phyloP scores from a whole-genome alignment of 37 sponge, comb jelly and placozoan genomes.

The Bolinopsis microptera region DNA sequence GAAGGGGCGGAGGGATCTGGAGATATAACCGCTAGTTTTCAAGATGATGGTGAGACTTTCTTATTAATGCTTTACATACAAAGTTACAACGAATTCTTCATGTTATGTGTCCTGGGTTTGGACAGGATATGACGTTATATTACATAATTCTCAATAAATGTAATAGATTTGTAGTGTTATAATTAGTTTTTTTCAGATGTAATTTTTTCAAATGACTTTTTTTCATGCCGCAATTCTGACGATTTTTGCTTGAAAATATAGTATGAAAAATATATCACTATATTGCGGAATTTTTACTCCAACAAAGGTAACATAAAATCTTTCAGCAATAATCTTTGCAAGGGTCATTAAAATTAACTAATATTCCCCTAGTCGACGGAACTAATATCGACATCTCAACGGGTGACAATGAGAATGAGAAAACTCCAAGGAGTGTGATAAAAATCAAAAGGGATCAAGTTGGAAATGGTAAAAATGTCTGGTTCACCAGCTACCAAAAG shows the following conservation, averaged over 20 bases:
- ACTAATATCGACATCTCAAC: background rate
- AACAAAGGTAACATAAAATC: no score
- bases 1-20: background rate
- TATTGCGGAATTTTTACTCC: no score
- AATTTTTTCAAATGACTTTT: no score
- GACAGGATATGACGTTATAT: no score
- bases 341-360: no score
- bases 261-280: no score
- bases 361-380: background rate
- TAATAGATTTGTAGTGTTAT: no score
- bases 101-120: background rate
- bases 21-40: background rate
- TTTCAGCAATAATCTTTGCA: no score
- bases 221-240: no score
- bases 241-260: no score
- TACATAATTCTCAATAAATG: no score
- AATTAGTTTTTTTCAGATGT: no score
- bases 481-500: conserved; percentile 1
- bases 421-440: background rate
- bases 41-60: background rate
- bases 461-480: background rate
- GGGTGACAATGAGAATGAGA: background rate
- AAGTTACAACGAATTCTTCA: background rate
- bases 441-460: background rate
- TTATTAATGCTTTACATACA: background rate